A percentile compares a stretch with the other conserved stretches of the same genome.
These are phyloP conservation scores for Cataglyphis hispanica DNA, from an alignment of 1,140 invertebrate genomes.

Conservation along the genomic window DNA sequence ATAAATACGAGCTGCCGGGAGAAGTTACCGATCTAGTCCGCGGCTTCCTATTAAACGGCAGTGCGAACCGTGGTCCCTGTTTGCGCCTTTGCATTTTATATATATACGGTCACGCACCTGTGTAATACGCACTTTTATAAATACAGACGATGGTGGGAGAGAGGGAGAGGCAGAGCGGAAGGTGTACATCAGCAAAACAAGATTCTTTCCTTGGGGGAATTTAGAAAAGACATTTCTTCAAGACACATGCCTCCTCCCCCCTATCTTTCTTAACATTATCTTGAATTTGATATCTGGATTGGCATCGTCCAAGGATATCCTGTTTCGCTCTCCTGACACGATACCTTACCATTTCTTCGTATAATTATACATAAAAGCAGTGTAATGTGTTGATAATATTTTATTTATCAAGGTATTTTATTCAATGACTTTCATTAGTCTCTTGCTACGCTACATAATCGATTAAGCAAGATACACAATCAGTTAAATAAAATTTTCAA, in stretches of 20 bases:
- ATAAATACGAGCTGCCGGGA: slow-evolving; percentile 72
- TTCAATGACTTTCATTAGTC: background rate
- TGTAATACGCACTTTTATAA: slow-evolving; percentile 52
- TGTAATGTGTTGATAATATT: background rate
- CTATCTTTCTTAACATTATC: too few relatives aligned
- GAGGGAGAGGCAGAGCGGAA: slow-evolving; percentile 11
- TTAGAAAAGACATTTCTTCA: slow-evolving; percentile 33
- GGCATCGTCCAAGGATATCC: slow-evolving; percentile 42
- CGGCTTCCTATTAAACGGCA: slow-evolving; percentile 74
- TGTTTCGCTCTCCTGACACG: slow-evolving; percentile 12
- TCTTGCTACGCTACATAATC: too few relatives aligned
- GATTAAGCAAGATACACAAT: background rate
- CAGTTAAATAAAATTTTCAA: background rate
- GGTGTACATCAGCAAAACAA: slow-evolving; percentile 27
- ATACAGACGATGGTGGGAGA: background rate
- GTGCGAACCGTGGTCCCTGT: slow-evolving; percentile 74
- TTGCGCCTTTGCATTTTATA: slow-evolving; percentile 49
- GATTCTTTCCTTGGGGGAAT: slow-evolving; percentile 31
- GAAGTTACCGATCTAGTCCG: slow-evolving; percentile 70
- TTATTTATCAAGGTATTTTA: too few relatives aligned
- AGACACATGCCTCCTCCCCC: background rate
- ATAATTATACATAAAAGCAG: too few relatives aligned
- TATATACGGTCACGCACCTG: slow-evolving; percentile 29
- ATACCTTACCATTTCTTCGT: too few relatives aligned
- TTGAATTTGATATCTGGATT: slow-evolving; percentile 13